A percentile compares a stretch with the other conserved stretches of the same genome.
These are phyloP conservation scores for Apaloderma vittatum DNA, from an alignment of 2,113 vertebrate species.

Conservation along the genomic window DNA sequence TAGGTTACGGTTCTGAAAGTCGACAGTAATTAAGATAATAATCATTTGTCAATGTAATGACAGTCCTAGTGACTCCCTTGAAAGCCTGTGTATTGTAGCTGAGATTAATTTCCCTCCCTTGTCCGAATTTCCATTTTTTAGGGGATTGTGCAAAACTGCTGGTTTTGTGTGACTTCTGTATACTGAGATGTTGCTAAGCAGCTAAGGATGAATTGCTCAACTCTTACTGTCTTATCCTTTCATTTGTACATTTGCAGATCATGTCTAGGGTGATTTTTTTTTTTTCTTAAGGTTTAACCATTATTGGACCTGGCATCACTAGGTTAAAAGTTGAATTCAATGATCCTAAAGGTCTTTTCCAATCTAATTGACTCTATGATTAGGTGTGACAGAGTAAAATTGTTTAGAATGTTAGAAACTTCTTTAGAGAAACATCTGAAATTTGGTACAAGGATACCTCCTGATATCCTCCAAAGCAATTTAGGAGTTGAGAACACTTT, in stretches of 20 bases:
- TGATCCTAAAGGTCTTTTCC: too few species aligned
- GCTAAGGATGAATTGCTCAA: background rate
- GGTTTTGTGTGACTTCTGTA: background rate
- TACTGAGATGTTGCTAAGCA: background rate
- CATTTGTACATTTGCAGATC: background rate
- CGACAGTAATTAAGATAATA: background rate
- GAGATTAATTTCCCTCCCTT: background rate
- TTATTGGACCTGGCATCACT: background rate
- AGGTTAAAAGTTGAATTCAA: too few species aligned
- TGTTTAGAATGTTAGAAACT: background rate
- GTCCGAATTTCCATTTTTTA: background rate
- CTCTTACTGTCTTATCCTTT: background rate
- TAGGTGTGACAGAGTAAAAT: background rate
- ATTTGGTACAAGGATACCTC: background rate
- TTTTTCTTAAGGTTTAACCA: background rate
- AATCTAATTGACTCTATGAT: background rate
- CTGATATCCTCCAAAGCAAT: background rate
- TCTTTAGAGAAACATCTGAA: background rate
- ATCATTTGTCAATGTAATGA: background rate
- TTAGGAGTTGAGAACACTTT: background rate
- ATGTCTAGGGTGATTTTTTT: background rate
- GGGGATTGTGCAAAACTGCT: background rate
- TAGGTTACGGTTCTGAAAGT: background rate
- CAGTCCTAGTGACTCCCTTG: background rate
- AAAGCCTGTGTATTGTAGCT: accelerated